Evolutionary conservation across 2,797 vertebrate species (phyloP).

Genomic region (Nothura maculosa): DNA sequence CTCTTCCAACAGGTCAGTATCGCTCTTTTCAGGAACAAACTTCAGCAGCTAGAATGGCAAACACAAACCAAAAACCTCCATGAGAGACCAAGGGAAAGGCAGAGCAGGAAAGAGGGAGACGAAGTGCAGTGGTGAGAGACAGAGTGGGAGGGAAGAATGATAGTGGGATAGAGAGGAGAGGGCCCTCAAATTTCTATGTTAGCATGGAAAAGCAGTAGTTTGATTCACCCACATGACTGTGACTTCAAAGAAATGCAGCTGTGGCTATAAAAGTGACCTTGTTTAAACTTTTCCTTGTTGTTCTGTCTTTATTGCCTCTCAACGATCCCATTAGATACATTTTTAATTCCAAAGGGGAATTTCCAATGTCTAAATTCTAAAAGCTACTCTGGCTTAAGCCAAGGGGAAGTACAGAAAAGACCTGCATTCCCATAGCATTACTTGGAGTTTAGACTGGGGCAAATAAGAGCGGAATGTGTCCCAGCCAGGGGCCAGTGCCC

Average conservation of each 20-base stretch:
- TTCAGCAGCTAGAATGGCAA: conserved; percentile 89
- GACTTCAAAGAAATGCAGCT: conserved; percentile 54
- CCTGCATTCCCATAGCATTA: conserved; percentile 20
- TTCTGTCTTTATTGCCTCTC: conserved; percentile 25
- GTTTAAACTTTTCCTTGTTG: conserved; percentile 37
- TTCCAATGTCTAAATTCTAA: conserved; percentile 58
- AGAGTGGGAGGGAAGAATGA: background rate
- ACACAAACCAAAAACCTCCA: conserved; percentile 24
- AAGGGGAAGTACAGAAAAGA: conserved; percentile 30
- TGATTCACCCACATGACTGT: background rate
- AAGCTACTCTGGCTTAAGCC: conserved; percentile 1
- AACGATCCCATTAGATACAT: conserved; percentile 24
- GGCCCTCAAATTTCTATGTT: background rate
- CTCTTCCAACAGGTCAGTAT: conserved; percentile 93
- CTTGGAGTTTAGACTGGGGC: background rate
- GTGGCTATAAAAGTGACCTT: conserved; percentile 52
- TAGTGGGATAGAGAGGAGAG: background rate
- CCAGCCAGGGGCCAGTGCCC: background rate
- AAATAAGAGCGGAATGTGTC: conserved; percentile 37
- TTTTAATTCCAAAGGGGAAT: conserved; percentile 38
- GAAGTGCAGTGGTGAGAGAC: background rate
- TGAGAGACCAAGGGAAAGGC: background rate
- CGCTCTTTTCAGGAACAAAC: conserved; percentile 95
- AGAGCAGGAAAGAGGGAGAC: background rate
- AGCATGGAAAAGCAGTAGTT: background rate